phyloP scores from a whole-genome alignment of 2,113 vertebrate species.

The Heteronetta atricapilla region DNA sequence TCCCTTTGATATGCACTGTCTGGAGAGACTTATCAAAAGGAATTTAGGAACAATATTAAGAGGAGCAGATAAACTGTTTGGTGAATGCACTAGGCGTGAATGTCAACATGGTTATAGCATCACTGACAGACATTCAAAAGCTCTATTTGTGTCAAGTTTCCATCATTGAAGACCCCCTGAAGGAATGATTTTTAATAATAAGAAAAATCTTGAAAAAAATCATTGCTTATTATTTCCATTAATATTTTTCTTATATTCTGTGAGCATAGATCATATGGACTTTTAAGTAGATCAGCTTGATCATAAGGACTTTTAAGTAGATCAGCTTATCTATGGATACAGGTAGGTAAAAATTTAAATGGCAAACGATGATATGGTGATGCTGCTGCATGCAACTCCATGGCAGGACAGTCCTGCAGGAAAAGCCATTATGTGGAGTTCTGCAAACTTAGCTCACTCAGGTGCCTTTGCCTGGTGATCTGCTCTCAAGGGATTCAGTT shows the following conservation, averaged over 20 bases:
- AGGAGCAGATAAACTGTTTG: constrained; percentile 23
- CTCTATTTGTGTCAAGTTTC: constrained; percentile 17
- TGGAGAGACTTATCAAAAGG: constrained; percentile 46
- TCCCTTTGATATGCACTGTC: constrained; percentile 59
- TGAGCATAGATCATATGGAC: no score
- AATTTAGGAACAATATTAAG: constrained; percentile 30
- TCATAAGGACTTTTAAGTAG: not conserved
- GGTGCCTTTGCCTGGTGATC: not conserved
- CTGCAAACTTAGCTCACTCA: not conserved
- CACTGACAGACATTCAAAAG: not conserved
- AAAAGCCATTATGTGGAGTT: not conserved
- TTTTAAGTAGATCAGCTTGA: not conserved
- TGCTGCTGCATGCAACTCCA: not conserved
- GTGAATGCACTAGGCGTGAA: not conserved
- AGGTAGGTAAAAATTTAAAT: not conserved
- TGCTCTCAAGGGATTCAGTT: not conserved
- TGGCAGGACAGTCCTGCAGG: not conserved
- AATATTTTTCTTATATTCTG: not conserved
- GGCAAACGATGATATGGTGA: not conserved
- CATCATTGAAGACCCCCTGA: not conserved
- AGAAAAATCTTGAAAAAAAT: not conserved
- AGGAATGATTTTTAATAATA: not conserved
- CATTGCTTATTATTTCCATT: not conserved
- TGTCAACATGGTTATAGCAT: not conserved
- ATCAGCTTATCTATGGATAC: not conserved